Evolutionary conservation across 2,888 invertebrate genomes (phyloP).

Genomic region (Lithophane leautieri): DNA sequence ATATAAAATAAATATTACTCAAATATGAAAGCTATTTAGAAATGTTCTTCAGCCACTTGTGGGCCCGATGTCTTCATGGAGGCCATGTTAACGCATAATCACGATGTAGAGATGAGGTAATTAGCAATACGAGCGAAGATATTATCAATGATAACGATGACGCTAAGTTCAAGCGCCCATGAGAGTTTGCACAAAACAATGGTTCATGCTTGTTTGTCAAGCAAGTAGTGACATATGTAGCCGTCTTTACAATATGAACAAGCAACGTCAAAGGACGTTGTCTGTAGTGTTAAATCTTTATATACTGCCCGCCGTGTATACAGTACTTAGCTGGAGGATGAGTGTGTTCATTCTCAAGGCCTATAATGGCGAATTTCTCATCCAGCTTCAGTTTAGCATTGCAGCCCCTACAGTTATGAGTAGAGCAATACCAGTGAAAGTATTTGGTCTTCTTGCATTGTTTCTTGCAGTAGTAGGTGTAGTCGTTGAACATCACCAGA

Average conservation of each 20-base stretch:
- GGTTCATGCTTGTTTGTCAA: neutral
- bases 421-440: slow-evolving; percentile 85
- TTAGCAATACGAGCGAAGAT: slow-evolving; percentile 7
- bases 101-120: neutral
- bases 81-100: neutral
- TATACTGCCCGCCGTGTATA: slow-evolving; percentile 80
- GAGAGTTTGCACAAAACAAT: slow-evolving; percentile 7
- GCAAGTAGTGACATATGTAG: neutral
- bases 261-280: slow-evolving; percentile 22
- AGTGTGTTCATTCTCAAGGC: slow-evolving; percentile 76
- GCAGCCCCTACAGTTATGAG: slow-evolving; percentile 84
- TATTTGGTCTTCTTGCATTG: slow-evolving; percentile 80
- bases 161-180: too few species aligned
- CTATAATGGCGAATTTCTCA: slow-evolving; percentile 77
- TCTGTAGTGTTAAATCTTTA: slow-evolving; percentile 70
- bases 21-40: neutral
- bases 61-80: neutral
- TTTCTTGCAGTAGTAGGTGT: slow-evolving; percentile 85
- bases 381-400: slow-evolving; percentile 82
- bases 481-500: slow-evolving; percentile 81
- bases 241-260: neutral
- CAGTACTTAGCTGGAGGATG: slow-evolving; percentile 82
- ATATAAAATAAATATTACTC: neutral
- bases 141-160: neutral
- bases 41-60: neutral